Conservation (phyloP, 2,113 vertebrate species). For the Toxostoma redivivum region DNA sequence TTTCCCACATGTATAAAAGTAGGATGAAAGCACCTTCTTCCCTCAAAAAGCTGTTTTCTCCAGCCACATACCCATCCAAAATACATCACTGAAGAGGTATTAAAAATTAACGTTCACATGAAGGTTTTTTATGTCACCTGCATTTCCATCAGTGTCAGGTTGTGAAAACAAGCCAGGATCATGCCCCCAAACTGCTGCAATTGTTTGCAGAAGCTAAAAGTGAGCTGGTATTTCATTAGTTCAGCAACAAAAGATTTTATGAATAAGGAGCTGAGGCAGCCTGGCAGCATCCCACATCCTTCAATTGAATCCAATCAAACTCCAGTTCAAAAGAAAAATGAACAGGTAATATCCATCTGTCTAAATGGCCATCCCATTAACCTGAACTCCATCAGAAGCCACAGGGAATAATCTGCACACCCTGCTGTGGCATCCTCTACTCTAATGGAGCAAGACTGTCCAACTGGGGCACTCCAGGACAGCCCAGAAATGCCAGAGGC, state of each 20-base stretch:
- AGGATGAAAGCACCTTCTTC: not conserved
- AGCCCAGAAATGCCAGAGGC: not conserved
- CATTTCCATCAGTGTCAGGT: not conserved
- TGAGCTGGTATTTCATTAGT: not conserved
- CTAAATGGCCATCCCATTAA: not conserved
- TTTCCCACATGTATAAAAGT: not conserved
- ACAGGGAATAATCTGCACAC: not conserved
- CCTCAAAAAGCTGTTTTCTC: not conserved
- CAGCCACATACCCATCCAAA: not conserved
- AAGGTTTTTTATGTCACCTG: not conserved
- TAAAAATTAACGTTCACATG: not conserved
- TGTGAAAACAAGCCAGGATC: not conserved
- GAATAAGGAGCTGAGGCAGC: not conserved
- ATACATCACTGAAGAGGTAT: not conserved
- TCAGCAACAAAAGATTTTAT: not conserved
- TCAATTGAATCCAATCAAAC: not conserved
- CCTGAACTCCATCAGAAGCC: not conserved
- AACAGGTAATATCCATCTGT: not conserved
- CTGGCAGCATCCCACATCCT: not conserved
- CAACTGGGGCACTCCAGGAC: not conserved
- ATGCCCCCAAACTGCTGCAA: not conserved
- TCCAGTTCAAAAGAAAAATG: not conserved
- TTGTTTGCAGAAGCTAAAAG: not conserved
- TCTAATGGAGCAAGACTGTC: not conserved
- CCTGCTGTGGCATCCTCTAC: not conserved